phyloP scores from a whole-genome alignment of 2,113 vertebrate species.

The Tychaedon coryphoeus region DNA sequence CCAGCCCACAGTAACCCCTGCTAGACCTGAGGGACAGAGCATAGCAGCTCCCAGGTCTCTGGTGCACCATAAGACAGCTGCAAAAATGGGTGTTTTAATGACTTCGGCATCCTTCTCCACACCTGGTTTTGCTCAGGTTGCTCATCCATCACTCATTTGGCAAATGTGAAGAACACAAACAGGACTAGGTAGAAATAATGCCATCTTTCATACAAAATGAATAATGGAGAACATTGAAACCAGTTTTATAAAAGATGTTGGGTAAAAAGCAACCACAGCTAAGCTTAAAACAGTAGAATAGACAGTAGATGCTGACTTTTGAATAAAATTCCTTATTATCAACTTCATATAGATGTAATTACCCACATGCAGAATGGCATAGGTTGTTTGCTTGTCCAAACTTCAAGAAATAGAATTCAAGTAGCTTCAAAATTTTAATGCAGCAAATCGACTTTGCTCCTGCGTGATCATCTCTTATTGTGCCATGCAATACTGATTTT shows the following conservation, averaged over 20 bases:
- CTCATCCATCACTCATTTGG: neutral
- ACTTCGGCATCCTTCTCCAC: neutral
- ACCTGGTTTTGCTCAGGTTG: neutral
- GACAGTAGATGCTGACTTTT: rapidly evolving
- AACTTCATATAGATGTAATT: neutral
- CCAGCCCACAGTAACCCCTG: slow-evolving; percentile 24
- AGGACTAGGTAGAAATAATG: neutral
- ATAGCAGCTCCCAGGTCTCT: neutral
- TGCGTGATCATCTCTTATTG: neutral
- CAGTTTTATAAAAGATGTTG: neutral
- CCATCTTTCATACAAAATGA: neutral
- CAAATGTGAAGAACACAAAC: neutral
- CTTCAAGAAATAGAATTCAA: neutral
- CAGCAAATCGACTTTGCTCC: neutral
- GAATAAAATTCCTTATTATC: neutral
- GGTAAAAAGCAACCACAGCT: neutral
- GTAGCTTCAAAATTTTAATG: neutral
- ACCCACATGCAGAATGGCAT: neutral
- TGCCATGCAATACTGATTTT: neutral
- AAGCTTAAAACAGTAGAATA: neutral
- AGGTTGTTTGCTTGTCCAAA: neutral
- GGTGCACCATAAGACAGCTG: neutral
- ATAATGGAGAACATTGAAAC: neutral
- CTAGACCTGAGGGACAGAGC: neutral
- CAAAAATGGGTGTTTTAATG: neutral